Percentiles rank a stretch among this genome's conserved stretches.
phyloP scores from a whole-genome alignment of 2,888 invertebrate genomes.

The Amphipyra tragopoginis region DNA sequence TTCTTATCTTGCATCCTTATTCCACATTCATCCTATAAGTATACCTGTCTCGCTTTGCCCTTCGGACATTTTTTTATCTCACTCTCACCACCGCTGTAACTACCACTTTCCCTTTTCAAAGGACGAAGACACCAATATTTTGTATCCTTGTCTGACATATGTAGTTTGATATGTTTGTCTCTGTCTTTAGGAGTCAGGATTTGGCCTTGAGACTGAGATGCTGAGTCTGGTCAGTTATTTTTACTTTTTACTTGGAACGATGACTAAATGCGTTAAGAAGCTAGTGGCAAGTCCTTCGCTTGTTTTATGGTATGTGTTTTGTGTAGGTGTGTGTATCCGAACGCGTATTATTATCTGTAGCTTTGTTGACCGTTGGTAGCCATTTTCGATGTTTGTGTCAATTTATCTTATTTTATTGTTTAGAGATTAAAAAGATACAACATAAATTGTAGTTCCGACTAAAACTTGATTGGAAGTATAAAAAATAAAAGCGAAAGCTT shows the following conservation, averaged over 20 bases:
- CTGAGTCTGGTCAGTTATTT: constrained; percentile 86
- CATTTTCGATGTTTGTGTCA: constrained; percentile 46
- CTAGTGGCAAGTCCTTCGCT: constrained; percentile 66
- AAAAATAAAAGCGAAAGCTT: too few species aligned
- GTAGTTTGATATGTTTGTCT: constrained; percentile 61
- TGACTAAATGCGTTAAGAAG: constrained; percentile 87
- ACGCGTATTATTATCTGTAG: constrained; percentile 58
- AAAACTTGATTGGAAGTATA: too few species aligned
- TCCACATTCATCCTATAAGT: constrained; percentile 48
- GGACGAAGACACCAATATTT: constrained; percentile 84
- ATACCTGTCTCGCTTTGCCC: constrained; percentile 74
- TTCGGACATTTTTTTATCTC: constrained; percentile 88
- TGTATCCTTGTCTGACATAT: constrained; percentile 61
- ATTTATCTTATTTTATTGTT: constrained; percentile 10
- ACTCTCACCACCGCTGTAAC: constrained; percentile 84
- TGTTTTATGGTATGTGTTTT: constrained; percentile 63
- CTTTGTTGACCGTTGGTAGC: constrained; percentile 59
- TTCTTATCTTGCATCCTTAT: constrained; percentile 72
- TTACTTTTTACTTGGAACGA: constrained; percentile 88
- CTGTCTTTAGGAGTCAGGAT: constrained; percentile 78
- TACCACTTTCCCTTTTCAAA: constrained; percentile 90
- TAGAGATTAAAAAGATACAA: too few species aligned
- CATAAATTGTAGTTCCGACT: too few species aligned
- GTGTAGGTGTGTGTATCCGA: constrained; percentile 60
- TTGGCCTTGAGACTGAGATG: constrained; percentile 88